These are phyloP conservation scores for Neosalanx taihuensis DNA, from an alignment of 2,797 vertebrate species.

Conservation along the genomic window DNA sequence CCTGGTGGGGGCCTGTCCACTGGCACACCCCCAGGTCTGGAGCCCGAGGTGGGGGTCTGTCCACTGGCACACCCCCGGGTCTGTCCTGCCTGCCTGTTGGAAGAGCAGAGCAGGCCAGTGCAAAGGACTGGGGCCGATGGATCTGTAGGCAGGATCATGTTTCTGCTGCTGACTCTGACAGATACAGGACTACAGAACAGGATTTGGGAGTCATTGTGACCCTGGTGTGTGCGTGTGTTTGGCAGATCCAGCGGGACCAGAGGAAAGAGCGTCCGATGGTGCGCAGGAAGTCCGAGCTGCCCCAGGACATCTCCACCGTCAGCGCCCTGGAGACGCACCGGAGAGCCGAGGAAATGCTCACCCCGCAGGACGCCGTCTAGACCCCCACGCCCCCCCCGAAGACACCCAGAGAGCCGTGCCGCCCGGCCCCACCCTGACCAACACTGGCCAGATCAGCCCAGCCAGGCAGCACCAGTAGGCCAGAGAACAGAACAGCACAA, in stretches of 20 bases:
- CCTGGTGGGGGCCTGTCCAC: background rate
- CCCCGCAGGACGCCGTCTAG: conserved; percentile 89
- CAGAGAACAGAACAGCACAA: background rate
- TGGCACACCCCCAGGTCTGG: background rate
- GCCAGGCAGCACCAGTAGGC: background rate
- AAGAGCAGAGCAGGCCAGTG: conserved; percentile 7
- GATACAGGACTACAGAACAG: background rate
- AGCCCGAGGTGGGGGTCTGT: background rate
- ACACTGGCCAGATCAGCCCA: background rate
- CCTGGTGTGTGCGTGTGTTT: background rate
- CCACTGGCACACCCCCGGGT: background rate
- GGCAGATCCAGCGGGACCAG: conserved; percentile 83
- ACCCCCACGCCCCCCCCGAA: conserved; percentile 34
- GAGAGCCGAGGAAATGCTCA: conserved; percentile 90
- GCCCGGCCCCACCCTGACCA: background rate
- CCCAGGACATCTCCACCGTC: conserved; percentile 94
- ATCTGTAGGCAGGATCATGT: conserved; percentile 8
- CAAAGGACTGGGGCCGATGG: background rate
- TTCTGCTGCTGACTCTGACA: background rate
- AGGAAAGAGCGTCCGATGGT: conserved; percentile 87
- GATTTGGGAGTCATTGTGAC: background rate
- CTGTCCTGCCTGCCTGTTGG: conserved; percentile 8
- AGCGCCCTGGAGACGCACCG: conserved; percentile 93
- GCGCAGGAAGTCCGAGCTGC: conserved; percentile 96
- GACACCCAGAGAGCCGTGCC: conserved; percentile 1